Percentiles rank a stretch among this genome's conserved stretches.
These are phyloP conservation scores for Plumapathes pennacea DNA, from an alignment of 92 coral and sea anemone species.

Conservation along the genomic window DNA sequence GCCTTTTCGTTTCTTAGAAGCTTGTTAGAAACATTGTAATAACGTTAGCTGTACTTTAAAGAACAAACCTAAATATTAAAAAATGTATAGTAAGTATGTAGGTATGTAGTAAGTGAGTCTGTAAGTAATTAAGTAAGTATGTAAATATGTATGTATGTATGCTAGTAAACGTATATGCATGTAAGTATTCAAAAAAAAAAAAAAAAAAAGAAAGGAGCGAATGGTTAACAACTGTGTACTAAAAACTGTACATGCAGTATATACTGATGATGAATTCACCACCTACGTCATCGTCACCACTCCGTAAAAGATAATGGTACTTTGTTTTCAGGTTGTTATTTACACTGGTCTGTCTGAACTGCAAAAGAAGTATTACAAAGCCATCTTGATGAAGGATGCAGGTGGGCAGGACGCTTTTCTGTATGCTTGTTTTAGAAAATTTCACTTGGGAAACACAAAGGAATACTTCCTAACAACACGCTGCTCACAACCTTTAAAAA, in stretches of 20 bases:
- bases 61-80: too few relatives aligned
- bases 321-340: conserved; percentile 53
- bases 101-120: too few relatives aligned
- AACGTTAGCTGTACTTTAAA: too few relatives aligned
- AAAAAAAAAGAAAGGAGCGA: background rate
- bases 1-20: too few relatives aligned
- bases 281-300: too few relatives aligned
- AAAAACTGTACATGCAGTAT: background rate
- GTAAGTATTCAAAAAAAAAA: background rate
- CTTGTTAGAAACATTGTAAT: too few relatives aligned
- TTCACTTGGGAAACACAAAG: too few relatives aligned
- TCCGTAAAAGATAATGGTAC: too few relatives aligned
- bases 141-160: background rate
- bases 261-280: background rate
- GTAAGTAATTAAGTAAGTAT: background rate
- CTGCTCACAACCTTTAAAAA: too few relatives aligned
- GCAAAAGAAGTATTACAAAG: conserved; percentile 92
- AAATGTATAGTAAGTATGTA: too few relatives aligned
- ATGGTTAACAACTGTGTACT: background rate
- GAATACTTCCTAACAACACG: too few relatives aligned
- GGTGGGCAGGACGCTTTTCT: conserved; percentile 42
- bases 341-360: conserved; percentile 87
- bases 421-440: too few relatives aligned
- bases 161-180: background rate
- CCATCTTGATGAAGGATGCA: conserved; percentile 72